phyloP scores from a whole-genome alignment of 2,113 vertebrate species.

The Perca flavescens region DNA sequence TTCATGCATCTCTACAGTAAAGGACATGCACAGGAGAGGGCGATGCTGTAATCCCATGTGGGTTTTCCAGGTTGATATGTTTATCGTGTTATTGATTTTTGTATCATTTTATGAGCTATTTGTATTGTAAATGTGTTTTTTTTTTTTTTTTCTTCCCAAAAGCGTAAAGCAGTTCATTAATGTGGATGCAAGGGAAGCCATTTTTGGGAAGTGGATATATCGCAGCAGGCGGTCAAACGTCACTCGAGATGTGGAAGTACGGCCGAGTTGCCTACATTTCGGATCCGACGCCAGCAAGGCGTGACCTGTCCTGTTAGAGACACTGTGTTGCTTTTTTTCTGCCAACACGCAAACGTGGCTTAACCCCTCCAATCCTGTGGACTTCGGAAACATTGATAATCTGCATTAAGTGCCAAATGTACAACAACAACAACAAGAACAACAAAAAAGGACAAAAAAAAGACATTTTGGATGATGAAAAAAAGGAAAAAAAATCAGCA shows the following conservation, averaged over 20 bases:
- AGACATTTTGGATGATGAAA: conserved; percentile 44
- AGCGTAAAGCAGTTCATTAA: conserved; percentile 33
- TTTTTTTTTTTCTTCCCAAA: not conserved
- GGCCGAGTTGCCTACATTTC: conserved; percentile 45
- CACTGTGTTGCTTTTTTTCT: conserved; percentile 14
- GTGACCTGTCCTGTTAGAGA: conserved; percentile 37
- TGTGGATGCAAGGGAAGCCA: conserved; percentile 14
- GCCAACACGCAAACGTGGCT: conserved; percentile 43
- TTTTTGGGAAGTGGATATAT: conserved; percentile 4
- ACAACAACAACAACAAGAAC: conserved; percentile 23
- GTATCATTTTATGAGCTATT: conserved; percentile 49
- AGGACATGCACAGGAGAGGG: not conserved
- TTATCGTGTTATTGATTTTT: conserved; percentile 68
- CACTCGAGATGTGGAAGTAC: conserved; percentile 26
- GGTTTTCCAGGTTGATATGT: conserved; percentile 60
- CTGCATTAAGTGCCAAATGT: conserved; percentile 80
- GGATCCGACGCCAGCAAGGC: conserved; percentile 37
- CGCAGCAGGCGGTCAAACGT: not conserved
- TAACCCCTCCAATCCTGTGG: conserved; percentile 51
- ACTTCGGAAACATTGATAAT: conserved; percentile 57
- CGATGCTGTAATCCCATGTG: conserved; percentile 42
- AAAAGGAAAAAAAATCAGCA: not conserved
- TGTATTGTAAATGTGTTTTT: conserved; percentile 34
- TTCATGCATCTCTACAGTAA: not conserved
- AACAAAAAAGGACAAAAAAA: conserved; percentile 4